These are phyloP conservation scores for Polyploca ridens DNA, from an alignment of 2,888 invertebrate species.

Conservation along the genomic window DNA sequence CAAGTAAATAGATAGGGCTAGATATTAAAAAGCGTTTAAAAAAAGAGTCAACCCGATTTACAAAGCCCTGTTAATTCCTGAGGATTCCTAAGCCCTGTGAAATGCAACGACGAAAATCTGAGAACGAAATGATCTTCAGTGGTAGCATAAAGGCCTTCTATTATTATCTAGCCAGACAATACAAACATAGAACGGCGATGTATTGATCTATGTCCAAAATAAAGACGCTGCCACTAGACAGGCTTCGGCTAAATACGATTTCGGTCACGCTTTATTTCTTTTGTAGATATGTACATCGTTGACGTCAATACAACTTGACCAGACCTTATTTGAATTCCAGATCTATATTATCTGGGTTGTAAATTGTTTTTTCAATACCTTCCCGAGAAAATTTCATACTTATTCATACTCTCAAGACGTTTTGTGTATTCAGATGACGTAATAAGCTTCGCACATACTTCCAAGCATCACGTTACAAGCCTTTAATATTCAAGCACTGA, in stretches of 20 bases:
- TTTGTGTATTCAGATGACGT: constrained; percentile 5
- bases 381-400: not conserved
- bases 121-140: not conserved
- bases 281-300: not conserved
- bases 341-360: constrained; percentile 1
- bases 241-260: constrained; percentile 8
- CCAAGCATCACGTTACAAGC: not conserved
- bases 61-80: too few species aligned
- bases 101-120: too few species aligned
- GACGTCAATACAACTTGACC: not conserved
- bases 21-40: too few species aligned
- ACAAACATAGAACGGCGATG: not conserved
- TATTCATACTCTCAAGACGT: not conserved
- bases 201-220: constrained; percentile 6
- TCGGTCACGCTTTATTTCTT: not conserved
- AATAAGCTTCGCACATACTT: not conserved
- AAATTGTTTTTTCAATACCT: not conserved
- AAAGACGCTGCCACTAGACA: not conserved
- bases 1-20: too few species aligned
- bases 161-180: not conserved
- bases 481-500: constrained; percentile 5
- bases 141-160: not conserved
- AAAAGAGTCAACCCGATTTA: too few species aligned
- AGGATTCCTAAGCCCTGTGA: too few species aligned
- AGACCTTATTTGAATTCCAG: constrained; percentile 2